Conservation (phyloP, 2,888 invertebrate species). For the Aphidius colemani region DNA sequence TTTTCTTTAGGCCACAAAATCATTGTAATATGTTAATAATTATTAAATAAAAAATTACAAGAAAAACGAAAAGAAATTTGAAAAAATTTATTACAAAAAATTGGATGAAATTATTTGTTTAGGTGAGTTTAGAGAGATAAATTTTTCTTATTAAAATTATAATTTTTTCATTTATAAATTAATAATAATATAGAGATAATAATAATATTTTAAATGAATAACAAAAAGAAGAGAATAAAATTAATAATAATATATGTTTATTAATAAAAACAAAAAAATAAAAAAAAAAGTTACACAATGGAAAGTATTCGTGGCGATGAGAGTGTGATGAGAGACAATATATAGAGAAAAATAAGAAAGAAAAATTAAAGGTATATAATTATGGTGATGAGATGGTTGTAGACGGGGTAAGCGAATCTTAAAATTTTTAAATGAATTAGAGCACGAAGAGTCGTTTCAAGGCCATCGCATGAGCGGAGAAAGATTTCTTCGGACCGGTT, state of each 20-base stretch:
- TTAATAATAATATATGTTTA: constrained; percentile 40
- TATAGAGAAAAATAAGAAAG: constrained; percentile 16
- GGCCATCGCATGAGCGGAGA: constrained; percentile 40
- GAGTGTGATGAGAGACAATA: constrained; percentile 31
- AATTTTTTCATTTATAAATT: background rate
- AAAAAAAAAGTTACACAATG: constrained; percentile 56
- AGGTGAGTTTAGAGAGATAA: no score
- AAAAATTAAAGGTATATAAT: constrained; percentile 5
- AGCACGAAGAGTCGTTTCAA: constrained; percentile 57
- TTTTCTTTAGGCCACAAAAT: no score
- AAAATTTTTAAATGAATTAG: constrained; percentile 50
- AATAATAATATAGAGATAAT: constrained; percentile 14
- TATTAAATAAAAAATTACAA: no score
- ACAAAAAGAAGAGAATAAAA: constrained; percentile 18
- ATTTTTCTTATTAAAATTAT: background rate
- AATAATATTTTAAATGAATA: constrained; percentile 16
- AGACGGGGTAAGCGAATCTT: constrained; percentile 33
- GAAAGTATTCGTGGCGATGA: constrained; percentile 56
- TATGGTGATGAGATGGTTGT: no score
- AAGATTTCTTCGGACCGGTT: constrained; percentile 49
- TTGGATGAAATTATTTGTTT: no score
- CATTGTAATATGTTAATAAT: no score
- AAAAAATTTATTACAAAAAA: no score
- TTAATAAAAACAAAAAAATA: constrained; percentile 37
- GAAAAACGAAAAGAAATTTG: no score